Percentiles rank a stretch among this genome's conserved stretches.
Conservation (phyloP, 2,888 invertebrate genomes). For the Parnassius smintheus region DNA sequence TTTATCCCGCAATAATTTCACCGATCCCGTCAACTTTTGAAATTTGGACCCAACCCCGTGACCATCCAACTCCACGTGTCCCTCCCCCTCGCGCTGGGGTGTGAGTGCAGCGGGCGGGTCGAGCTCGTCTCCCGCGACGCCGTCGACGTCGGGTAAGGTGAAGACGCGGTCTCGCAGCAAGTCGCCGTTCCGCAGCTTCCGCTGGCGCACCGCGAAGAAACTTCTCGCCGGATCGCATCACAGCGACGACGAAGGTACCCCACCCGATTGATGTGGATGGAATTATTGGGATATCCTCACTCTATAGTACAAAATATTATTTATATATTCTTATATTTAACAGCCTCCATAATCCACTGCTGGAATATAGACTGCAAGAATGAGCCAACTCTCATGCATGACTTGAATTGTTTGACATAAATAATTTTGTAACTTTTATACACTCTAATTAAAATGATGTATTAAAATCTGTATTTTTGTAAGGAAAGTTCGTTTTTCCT, state of each 20-base stretch:
- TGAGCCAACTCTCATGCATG: too few species aligned
- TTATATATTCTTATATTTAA: too few species aligned
- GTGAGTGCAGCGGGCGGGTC: slow-evolving; percentile 61
- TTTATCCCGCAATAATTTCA: too few species aligned
- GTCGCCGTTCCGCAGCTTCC: slow-evolving; percentile 96
- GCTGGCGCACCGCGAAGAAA: slow-evolving; percentile 91
- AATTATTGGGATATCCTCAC: background rate
- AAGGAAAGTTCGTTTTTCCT: background rate
- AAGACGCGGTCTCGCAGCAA: slow-evolving; percentile 95
- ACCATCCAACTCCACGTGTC: background rate
- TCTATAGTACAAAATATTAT: too few species aligned
- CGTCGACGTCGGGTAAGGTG: slow-evolving; percentile 82
- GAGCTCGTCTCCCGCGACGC: slow-evolving; percentile 70
- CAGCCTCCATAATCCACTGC: too few species aligned
- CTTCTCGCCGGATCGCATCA: slow-evolving; percentile 85
- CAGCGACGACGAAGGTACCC: slow-evolving; percentile 90
- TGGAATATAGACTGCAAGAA: too few species aligned
- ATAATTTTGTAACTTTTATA: too few species aligned
- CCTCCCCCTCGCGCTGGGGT: slow-evolving; percentile 32
- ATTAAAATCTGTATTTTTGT: too few species aligned
- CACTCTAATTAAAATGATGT: too few species aligned
- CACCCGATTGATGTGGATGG: slow-evolving; percentile 17
- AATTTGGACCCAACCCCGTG: too few species aligned
- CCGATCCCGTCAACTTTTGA: too few species aligned
- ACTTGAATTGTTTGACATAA: too few species aligned